phyloP scores from a whole-genome alignment of 2,888 invertebrate species.

The Drosophila pseudotakahashii region DNA sequence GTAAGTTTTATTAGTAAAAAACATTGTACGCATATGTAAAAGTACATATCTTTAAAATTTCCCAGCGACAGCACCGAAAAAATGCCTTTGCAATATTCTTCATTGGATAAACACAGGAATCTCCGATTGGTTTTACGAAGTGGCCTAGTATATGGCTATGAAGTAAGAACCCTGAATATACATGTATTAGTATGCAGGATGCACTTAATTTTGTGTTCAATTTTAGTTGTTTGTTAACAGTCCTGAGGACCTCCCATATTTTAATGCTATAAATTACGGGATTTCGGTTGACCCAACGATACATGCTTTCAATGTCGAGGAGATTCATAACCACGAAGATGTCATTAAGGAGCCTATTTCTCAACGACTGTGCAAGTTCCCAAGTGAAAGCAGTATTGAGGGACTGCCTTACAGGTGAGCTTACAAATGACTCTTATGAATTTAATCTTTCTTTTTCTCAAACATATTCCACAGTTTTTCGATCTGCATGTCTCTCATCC shows the following conservation, averaged over 20 bases:
- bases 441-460: not conserved
- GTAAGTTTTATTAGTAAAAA: constrained; percentile 53
- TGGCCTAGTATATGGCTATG: constrained; percentile 63
- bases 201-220: not conserved
- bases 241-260: constrained; percentile 80
- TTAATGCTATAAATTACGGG: constrained; percentile 64
- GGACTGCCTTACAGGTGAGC: constrained; percentile 52
- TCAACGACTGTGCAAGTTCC: constrained; percentile 77
- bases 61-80: constrained; percentile 49
- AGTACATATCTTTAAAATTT: not conserved
- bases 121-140: constrained; percentile 55
- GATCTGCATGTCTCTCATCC: constrained; percentile 72
- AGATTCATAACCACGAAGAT: constrained; percentile 69
- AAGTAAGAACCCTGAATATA: constrained; percentile 45
- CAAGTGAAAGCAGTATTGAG: constrained; percentile 57
- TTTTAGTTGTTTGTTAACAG: constrained; percentile 77
- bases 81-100: constrained; percentile 69
- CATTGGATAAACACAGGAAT: constrained; percentile 54
- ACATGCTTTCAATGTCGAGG: constrained; percentile 70
- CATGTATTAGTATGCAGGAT: too few relatives aligned
- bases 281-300: constrained; percentile 52
- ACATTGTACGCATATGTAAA: too few relatives aligned
- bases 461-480: constrained; percentile 61
- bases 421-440: too few relatives aligned
- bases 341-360: constrained; percentile 63